phyloP scores from a whole-genome alignment of 1,140 invertebrate species.

The Drosophila sechellia region DNA sequence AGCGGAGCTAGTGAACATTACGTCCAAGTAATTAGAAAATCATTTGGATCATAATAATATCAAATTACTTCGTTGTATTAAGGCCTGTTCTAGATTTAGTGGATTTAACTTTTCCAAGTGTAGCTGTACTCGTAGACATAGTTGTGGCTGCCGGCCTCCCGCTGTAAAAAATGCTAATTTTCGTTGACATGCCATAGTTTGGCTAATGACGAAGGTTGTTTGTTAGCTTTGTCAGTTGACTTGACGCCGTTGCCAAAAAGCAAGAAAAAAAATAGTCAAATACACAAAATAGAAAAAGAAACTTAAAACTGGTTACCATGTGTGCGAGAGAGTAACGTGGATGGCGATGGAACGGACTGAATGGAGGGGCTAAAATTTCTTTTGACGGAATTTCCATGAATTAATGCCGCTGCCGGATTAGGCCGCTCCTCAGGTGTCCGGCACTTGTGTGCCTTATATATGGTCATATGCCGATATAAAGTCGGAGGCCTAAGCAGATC shows the following conservation, averaged over 20 bases:
- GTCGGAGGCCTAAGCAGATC: slow-evolving; percentile 45
- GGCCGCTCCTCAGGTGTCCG: slow-evolving; percentile 64
- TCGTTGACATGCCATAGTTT: slow-evolving; percentile 82
- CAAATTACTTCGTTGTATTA: too few species aligned
- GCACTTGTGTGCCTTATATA: slow-evolving; percentile 48
- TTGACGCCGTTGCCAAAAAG: slow-evolving; percentile 67
- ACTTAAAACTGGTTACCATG: slow-evolving; percentile 65
- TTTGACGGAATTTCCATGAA: slow-evolving; percentile 81
- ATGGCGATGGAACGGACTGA: neutral
- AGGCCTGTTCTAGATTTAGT: too few species aligned
- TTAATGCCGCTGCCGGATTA: slow-evolving; percentile 74
- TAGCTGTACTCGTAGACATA: slow-evolving; percentile 34
- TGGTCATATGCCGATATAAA: slow-evolving; percentile 17
- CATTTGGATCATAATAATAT: too few species aligned
- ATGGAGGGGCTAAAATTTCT: slow-evolving; percentile 59
- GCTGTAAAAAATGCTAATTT: slow-evolving; percentile 75
- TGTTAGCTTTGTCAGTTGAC: slow-evolving; percentile 77
- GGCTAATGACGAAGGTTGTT: slow-evolving; percentile 82
- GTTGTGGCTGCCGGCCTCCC: slow-evolving; percentile 38
- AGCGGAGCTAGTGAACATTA: too few species aligned
- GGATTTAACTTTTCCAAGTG: neutral
- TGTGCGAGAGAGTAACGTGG: slow-evolving; percentile 30
- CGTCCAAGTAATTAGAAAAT: too few species aligned
- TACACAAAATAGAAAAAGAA: slow-evolving; percentile 29
- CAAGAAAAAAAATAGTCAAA: neutral